Evolutionary conservation across 2,113 vertebrate species (phyloP), one percentile per base, ranked within the genome.

Genomic region (Psephotus haematonotus): DNA sequence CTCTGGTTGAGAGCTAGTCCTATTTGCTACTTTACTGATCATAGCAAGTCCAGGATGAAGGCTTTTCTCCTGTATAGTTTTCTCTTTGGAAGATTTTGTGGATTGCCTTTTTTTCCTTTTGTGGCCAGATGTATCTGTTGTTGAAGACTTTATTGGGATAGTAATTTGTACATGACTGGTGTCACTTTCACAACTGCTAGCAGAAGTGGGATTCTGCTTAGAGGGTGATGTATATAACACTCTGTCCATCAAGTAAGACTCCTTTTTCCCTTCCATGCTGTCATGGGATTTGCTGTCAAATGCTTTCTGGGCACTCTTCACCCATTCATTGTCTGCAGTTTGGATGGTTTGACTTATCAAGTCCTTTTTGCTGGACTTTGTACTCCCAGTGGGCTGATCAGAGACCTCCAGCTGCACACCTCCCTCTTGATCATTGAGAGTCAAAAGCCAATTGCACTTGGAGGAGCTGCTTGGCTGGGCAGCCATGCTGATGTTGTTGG

Each of bases 321-420:
- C 98, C 99, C 99, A 99, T 55, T 98, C 98, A 2, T 98, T 84
- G 76, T 99, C 99, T 86, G 98, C 60, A 52, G 97, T 98, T 95
- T 98, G 98, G 94, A 98, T 95, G 86, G 95, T 95, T 78, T 98
- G 98, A 97, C 95, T 98, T 82, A 98, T 97, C 87, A 98, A 97
- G 69, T 99, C 99, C 94, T 99, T 99, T 96, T 99, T 99, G 94
- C 98, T 98, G 77, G 99, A 99, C 98, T 99, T 99, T 76, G 98
- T 98, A 95, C 98, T 98, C 41, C 98, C 98, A 64, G 97, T 37
- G 37, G 98, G 98, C 94, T 99, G 99, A 70, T 99, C 98, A 1
- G 98, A 97, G 94, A 97, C 95, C 74, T 99, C 99, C 96, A 98
- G 98, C 64, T 98, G 94, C 67, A 98, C 97, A 63, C 97, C 98